Conservation (phyloP, 2,888 invertebrate genomes). For the Nyleta sp. region DNA sequence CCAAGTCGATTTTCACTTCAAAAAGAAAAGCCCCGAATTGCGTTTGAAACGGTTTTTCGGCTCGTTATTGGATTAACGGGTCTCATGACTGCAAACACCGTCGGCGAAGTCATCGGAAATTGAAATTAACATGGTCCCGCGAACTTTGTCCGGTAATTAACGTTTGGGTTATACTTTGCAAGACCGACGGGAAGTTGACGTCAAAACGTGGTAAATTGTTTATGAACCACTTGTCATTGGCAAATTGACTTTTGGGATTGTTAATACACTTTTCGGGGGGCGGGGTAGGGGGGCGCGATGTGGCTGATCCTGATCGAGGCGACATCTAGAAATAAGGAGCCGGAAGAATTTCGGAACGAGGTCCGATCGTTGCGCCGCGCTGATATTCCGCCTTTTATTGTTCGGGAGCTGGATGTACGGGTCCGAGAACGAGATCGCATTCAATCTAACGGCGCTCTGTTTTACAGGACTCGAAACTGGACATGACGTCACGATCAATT, state of each 20-base stretch:
- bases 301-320: not conserved
- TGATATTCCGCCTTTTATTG: constrained; percentile 40
- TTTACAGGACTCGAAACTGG: constrained; percentile 16
- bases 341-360: constrained; percentile 12
- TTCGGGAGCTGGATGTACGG: constrained; percentile 33
- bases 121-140: constrained; percentile 58
- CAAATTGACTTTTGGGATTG: constrained; percentile 43
- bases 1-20: constrained; percentile 67
- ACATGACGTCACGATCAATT: constrained; percentile 26
- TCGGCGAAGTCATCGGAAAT: constrained; percentile 42
- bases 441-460: constrained; percentile 31
- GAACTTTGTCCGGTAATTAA: constrained; percentile 57
- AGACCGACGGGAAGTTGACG: constrained; percentile 44
- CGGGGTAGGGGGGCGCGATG: too few species aligned
- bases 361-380: not conserved
- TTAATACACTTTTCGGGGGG: constrained; percentile 30
- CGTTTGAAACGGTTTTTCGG: constrained; percentile 48
- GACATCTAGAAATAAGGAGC: constrained; percentile 33
- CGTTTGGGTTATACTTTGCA: constrained; percentile 54
- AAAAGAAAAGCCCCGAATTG: constrained; percentile 59
- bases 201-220: constrained; percentile 54
- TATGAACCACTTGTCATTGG: constrained; percentile 55
- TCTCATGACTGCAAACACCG: constrained; percentile 41
- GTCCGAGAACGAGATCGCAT: constrained; percentile 24
- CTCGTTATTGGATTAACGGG: constrained; percentile 46